A percentile compares a stretch with the other conserved stretches of the same genome.
These are phyloP conservation scores for Myodes glareolus DNA, from an alignment of 2,113 vertebrate species.

Conservation along the genomic window DNA sequence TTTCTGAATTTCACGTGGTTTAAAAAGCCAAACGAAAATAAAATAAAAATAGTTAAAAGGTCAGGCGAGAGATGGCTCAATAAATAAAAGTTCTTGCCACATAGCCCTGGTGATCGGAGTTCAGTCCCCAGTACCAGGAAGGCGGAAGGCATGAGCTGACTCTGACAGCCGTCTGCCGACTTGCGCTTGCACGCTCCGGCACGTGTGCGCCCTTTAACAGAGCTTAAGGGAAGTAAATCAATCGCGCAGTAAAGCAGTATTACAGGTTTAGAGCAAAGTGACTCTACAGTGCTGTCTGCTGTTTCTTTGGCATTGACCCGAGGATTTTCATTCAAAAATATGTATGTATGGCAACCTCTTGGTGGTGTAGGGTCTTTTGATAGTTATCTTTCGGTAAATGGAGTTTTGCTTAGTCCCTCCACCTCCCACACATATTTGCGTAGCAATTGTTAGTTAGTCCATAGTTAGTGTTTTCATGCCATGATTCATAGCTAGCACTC, in stretches of 20 bases:
- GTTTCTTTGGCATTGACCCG: not conserved
- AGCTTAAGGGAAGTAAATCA: not conserved
- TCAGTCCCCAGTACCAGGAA: not conserved
- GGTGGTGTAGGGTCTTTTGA: not conserved
- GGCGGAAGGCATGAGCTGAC: not conserved
- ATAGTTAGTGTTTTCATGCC: not conserved
- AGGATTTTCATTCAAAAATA: constrained; percentile 2
- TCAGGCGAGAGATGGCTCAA: not conserved
- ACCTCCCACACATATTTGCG: not conserved
- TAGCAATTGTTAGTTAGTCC: not conserved
- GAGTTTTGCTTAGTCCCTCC: not conserved
- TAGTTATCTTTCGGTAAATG: not conserved
- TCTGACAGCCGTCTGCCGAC: not conserved
- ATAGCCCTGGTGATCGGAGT: not conserved
- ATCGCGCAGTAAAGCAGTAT: not conserved
- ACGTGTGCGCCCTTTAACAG: not conserved
- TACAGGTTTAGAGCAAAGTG: not conserved
- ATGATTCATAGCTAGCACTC: not conserved
- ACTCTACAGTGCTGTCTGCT: not conserved
- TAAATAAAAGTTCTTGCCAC: not conserved
- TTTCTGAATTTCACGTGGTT: not conserved
- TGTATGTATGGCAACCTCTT: not conserved
- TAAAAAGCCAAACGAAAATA: constrained; percentile 9
- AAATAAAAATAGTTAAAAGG: not conserved
- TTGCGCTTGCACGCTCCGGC: not conserved